Percentiles rank a stretch among this genome's conserved stretches.
phyloP scores from a whole-genome alignment of 2,797 vertebrate genomes.

The Eremophila alpestris region DNA sequence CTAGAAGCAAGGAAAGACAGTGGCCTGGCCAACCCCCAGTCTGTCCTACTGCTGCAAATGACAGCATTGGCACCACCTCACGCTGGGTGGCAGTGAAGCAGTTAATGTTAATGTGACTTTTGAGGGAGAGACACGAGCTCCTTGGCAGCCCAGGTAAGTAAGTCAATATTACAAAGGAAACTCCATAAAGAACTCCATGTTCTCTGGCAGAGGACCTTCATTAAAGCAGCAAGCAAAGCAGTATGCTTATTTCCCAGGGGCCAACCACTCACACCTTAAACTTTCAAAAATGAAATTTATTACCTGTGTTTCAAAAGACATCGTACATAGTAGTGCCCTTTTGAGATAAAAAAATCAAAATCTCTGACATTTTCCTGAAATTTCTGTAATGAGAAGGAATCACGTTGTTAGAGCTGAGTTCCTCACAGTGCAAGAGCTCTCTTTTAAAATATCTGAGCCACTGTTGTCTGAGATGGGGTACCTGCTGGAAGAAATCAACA shows the following conservation, averaged over 20 bases:
- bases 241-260: neutral
- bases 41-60: neutral
- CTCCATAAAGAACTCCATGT: slow-evolving; percentile 4
- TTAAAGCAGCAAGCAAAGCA: slow-evolving; percentile 7
- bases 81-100: neutral
- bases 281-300: slow-evolving; percentile 34
- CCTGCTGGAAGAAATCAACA: neutral
- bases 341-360: slow-evolving; percentile 13
- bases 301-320: neutral
- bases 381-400: neutral
- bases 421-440: neutral
- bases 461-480: neutral
- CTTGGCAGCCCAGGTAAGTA: neutral
- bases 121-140: neutral
- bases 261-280: slow-evolving; percentile 9
- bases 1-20: neutral
- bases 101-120: slow-evolving; percentile 37
- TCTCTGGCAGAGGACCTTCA: neutral
- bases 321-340: neutral
- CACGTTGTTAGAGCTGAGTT: neutral
- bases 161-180: slow-evolving; percentile 50
- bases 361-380: slow-evolving; percentile 28
- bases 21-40: neutral
- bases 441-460: neutral
- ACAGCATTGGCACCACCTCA: neutral